These are phyloP conservation scores for Tenrec ecaudatus DNA, from an alignment of 2,113 vertebrate genomes.

Conservation along the genomic window DNA sequence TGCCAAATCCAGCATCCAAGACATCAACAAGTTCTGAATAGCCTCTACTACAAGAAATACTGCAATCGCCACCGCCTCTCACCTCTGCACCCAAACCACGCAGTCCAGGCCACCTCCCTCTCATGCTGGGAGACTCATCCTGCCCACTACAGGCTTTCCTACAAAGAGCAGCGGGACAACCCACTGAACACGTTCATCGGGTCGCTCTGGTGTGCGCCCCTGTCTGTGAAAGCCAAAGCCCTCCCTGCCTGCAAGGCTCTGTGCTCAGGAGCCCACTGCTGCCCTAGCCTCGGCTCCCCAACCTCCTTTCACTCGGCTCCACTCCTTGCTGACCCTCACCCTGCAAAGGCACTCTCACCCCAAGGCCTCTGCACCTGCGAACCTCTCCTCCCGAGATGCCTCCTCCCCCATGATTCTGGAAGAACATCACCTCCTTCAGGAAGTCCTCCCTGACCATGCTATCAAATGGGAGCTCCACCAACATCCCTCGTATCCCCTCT, in stretches of 20 bases:
- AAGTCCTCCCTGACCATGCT: background rate
- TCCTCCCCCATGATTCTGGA: background rate
- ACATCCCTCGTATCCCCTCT: background rate
- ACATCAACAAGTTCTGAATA: background rate
- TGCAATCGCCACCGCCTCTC: background rate
- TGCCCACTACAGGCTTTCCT: background rate
- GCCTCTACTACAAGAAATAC: background rate
- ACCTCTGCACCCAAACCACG: background rate
- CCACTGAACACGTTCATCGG: background rate
- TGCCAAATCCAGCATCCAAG: background rate
- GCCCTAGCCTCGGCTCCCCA: background rate
- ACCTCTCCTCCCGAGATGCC: background rate
- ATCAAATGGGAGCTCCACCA: background rate
- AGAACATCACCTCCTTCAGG: background rate
- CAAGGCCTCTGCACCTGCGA: background rate
- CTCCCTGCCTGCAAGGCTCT: background rate
- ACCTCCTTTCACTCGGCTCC: fast-evolving
- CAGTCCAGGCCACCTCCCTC: background rate
- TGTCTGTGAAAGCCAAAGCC: background rate
- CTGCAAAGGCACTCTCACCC: background rate
- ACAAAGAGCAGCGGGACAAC: background rate
- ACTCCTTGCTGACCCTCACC: background rate
- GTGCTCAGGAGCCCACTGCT: background rate
- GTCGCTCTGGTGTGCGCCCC: background rate
- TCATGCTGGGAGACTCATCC: background rate